Evolutionary conservation across 2,888 invertebrate species (phyloP), one percentile per base, ranked within the genome.

Genomic region (Hyposoter dolosus): DNA sequence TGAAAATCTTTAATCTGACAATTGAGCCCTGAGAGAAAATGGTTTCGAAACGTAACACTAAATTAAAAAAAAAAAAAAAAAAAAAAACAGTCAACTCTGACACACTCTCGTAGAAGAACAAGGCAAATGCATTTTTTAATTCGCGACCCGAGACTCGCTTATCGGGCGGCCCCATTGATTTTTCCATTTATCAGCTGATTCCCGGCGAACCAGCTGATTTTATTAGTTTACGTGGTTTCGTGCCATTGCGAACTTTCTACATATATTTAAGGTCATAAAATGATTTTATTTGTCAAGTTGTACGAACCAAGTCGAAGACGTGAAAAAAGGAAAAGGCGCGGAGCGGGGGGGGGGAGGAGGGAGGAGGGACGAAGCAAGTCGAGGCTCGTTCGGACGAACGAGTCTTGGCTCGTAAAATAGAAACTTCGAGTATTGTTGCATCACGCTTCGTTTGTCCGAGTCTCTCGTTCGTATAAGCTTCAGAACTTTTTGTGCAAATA

Each of bases 111-210:
- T 19, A 4, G 9, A 19, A 47, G 15, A 43, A 4, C 19, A 45
- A 47, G 12, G 7, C 23, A 47, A 50, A 17, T 23, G 23, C 3
- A 7, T 15, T 69, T n/a, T n/a, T 15, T 23, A 28, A 28, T 50
- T 19, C 19, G 66, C 19, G 35, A 35, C 12, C 23, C 32, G 63
- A 23, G 35, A 35, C n/a, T n/a, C 45, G n/a, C 12, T 56, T 19
- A 28, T 32, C 43, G 19, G 35, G n/a, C 68, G 28, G 9, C 3
- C n/a, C 10, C 71, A 32, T 82, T n/a, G 66, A 66, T 32, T 72
- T 69, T 45, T 72, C 12, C 50, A 66, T 40, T 77, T 40, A 19
- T 79, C 81, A 82, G 81, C 84, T 82, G 84, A 71, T 79, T 78
- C 79, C 78, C n/a, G 1, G 12, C 40, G 12, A 19, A 82, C 50